Evolutionary conservation across 2,888 invertebrate species (phyloP).

Genomic region (Drosophila meridiana): DNA sequence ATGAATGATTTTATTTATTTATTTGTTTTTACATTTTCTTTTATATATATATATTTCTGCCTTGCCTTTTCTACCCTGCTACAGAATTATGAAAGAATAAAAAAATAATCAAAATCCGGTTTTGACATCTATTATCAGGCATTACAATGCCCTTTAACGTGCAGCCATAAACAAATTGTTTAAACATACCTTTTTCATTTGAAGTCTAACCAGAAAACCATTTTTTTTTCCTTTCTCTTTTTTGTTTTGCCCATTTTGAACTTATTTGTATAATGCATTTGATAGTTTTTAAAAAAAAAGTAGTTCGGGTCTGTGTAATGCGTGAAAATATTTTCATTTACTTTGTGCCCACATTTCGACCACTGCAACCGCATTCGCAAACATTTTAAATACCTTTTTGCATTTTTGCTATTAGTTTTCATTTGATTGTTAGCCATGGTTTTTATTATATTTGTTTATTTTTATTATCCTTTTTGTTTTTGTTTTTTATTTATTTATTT

Average conservation of each 20-base stretch:
- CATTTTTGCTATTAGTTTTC: slow-evolving; percentile 71
- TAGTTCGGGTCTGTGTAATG: slow-evolving; percentile 23
- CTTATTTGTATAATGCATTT: slow-evolving; percentile 37
- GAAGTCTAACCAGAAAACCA: slow-evolving; percentile 8
- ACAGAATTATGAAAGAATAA: neutral
- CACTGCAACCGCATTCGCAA: slow-evolving; percentile 74
- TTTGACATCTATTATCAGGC: neutral
- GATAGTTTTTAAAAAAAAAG: slow-evolving; percentile 6
- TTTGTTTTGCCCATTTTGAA: neutral
- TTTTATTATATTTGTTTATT: slow-evolving; percentile 15
- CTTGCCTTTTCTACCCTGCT: no score
- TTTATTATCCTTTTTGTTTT: slow-evolving; percentile 2
- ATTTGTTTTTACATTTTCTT: neutral
- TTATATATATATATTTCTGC: neutral
- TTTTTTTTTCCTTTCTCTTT: neutral
- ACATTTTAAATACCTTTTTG: slow-evolving; percentile 79
- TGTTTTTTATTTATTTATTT: neutral
- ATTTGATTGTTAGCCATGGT: slow-evolving; percentile 51
- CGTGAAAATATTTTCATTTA: slow-evolving; percentile 67
- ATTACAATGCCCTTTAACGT: neutral
- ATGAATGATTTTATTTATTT: no score
- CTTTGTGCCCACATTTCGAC: slow-evolving; percentile 66
- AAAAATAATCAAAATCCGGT: neutral
- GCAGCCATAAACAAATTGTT: slow-evolving; percentile 10
- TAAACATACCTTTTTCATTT: slow-evolving; percentile 18